A percentile compares a stretch with the other conserved stretches of the same genome.
Conservation (phyloP, 1,140 invertebrate species). For the Acyrthosiphon pisum region DNA sequence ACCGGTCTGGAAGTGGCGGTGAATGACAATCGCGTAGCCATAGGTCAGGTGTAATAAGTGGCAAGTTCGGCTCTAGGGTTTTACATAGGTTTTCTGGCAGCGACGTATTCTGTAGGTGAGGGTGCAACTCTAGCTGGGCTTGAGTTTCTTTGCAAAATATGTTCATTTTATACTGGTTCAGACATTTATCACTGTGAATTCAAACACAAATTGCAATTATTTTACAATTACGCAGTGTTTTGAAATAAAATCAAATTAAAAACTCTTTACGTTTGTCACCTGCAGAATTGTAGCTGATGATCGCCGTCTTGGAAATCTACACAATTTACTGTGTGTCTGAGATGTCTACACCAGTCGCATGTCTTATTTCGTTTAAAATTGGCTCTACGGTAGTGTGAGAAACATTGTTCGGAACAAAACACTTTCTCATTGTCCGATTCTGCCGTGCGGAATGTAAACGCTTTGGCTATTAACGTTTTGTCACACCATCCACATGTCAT, state of each 20-base stretch:
- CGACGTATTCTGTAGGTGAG: conserved; percentile 69
- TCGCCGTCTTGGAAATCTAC: conserved; percentile 85
- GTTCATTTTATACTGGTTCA: conserved; percentile 96
- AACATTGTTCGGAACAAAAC: conserved; percentile 88
- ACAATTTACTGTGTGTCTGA: conserved; percentile 88
- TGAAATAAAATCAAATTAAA: conserved; percentile 21
- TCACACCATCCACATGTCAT: conserved; percentile 68
- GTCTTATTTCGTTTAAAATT: conserved; percentile 90
- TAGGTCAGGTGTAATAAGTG: conserved; percentile 84
- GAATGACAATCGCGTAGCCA: conserved; percentile 82
- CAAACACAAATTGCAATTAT: conserved; percentile 18
- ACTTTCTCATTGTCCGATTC: conserved; percentile 63
- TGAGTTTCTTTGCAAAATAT: conserved; percentile 91
- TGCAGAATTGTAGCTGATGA: conserved; percentile 79
- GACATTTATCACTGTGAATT: conserved; percentile 83
- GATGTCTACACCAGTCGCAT: conserved; percentile 93
- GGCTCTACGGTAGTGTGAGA: conserved; percentile 83
- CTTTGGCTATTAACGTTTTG: conserved; percentile 64
- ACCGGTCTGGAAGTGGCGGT: conserved; percentile 62
- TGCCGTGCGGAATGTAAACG: conserved; percentile 63
- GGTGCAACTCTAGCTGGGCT: conserved; percentile 84
- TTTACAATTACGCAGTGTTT: not conserved
- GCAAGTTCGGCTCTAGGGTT: conserved; percentile 54
- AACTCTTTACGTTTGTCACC: conserved; percentile 61
- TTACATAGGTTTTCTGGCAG: conserved; percentile 61